Evolutionary conservation across 2,888 invertebrate genomes (phyloP).

Genomic region (Oscheius sp.): DNA sequence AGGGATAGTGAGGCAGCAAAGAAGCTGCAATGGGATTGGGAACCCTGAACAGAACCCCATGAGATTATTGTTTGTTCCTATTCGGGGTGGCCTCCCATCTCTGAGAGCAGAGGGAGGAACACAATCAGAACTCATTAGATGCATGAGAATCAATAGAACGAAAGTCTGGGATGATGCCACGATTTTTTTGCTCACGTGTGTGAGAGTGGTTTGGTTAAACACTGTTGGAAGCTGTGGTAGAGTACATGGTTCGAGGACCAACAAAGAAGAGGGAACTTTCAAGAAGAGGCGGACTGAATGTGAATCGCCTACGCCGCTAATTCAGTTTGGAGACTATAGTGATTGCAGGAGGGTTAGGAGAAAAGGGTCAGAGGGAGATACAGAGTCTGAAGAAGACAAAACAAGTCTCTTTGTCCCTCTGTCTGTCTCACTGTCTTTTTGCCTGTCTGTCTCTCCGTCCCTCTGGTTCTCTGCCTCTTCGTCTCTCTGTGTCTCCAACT

Average conservation of each 20-base stretch:
- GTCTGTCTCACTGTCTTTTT: too few species aligned
- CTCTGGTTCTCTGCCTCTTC: too few species aligned
- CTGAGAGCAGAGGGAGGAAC: neutral
- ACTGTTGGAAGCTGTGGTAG: neutral
- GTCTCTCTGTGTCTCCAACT: too few species aligned
- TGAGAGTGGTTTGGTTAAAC: neutral
- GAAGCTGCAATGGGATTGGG: too few species aligned
- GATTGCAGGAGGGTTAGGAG: constrained; percentile 8
- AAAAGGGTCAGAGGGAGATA: neutral
- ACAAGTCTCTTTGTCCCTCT: too few species aligned
- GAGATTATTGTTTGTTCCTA: too few species aligned
- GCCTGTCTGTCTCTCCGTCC: too few species aligned
- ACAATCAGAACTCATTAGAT: constrained; percentile 14
- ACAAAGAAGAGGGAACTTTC: neutral
- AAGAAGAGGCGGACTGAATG: constrained; percentile 4
- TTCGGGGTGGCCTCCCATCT: too few species aligned
- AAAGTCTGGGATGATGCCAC: neutral
- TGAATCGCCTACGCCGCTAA: constrained; percentile 19
- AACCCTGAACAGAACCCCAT: too few species aligned
- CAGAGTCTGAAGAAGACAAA: too few species aligned
- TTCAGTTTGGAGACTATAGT: constrained; percentile 4
- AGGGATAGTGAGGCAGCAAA: too few species aligned
- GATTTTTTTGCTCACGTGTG: neutral
- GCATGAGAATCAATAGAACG: neutral
- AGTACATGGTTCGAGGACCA: neutral